Percentiles rank a stretch among this genome's conserved stretches.
These are phyloP conservation scores for Oryzias javanicus DNA, from an alignment of 2,113 vertebrate genomes.

Conservation along the genomic window DNA sequence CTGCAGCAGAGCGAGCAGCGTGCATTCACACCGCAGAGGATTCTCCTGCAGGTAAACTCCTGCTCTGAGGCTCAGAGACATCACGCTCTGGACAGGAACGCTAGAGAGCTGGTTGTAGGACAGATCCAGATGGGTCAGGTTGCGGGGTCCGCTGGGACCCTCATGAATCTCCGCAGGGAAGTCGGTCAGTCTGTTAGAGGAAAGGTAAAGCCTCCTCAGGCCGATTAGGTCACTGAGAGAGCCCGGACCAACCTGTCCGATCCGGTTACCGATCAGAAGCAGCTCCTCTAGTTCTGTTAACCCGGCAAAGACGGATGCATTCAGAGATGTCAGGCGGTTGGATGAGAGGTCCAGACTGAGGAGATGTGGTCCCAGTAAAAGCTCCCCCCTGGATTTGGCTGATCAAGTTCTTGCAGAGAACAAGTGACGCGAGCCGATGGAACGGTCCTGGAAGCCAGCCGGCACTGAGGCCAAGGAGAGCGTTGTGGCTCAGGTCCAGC, in stretches of 20 bases:
- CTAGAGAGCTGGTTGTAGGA: slow-evolving; percentile 79
- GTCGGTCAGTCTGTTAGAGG: slow-evolving; percentile 72
- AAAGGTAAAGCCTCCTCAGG: slow-evolving; percentile 82
- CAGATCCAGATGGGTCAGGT: slow-evolving; percentile 81
- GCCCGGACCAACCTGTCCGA: slow-evolving; percentile 68
- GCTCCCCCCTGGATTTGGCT: slow-evolving; percentile 69
- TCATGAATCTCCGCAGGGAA: slow-evolving; percentile 78
- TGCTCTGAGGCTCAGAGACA: slow-evolving; percentile 72
- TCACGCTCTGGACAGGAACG: slow-evolving; percentile 77
- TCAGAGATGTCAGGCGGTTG: slow-evolving; percentile 76
- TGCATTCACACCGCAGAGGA: slow-evolving; percentile 82
- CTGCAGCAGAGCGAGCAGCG: slow-evolving; percentile 76
- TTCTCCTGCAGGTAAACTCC: slow-evolving; percentile 85
- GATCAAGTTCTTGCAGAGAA: slow-evolving; percentile 80
- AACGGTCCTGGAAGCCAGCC: slow-evolving; percentile 76
- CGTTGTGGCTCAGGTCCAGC: slow-evolving; percentile 85
- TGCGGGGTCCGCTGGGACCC: slow-evolving; percentile 71
- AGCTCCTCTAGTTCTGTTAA: slow-evolving; percentile 78
- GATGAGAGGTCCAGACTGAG: slow-evolving; percentile 84
- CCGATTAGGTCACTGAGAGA: slow-evolving; percentile 75
- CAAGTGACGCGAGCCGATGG: slow-evolving; percentile 75
- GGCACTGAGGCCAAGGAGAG: slow-evolving; percentile 68
- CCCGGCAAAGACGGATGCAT: slow-evolving; percentile 76
- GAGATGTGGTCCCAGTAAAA: slow-evolving; percentile 75
- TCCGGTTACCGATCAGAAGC: slow-evolving; percentile 83